These are phyloP conservation scores for Babyrousa celebensis DNA, from an alignment of 2,797 vertebrate species.

Conservation along the genomic window DNA sequence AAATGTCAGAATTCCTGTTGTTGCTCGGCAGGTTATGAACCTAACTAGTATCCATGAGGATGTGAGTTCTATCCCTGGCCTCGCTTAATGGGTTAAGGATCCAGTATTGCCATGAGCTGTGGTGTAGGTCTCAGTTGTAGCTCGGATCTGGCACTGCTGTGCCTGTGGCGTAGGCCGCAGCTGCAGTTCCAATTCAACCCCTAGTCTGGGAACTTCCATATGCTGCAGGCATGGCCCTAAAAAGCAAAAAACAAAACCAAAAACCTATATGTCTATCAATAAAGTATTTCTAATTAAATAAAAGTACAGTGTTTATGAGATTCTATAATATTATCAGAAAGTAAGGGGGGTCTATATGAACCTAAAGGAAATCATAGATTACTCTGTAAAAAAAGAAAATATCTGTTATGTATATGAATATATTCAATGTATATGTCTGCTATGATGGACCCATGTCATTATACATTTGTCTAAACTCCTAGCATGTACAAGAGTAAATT, in stretches of 20 bases:
- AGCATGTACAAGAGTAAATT: neutral
- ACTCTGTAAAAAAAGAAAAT: neutral
- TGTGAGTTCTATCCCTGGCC: too few species aligned
- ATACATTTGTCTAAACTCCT: neutral
- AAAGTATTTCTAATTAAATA: conserved; percentile 4
- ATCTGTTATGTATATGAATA: neutral
- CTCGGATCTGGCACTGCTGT: too few species aligned
- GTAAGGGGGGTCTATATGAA: neutral
- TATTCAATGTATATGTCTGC: neutral
- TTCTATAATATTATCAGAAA: neutral
- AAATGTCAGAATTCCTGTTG: neutral
- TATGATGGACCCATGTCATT: neutral
- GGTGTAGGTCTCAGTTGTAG: too few species aligned
- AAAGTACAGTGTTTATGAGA: neutral
- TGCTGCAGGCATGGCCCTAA: too few species aligned
- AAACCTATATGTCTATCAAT: neutral
- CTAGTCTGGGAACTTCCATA: too few species aligned
- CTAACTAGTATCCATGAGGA: too few species aligned
- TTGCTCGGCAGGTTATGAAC: too few species aligned
- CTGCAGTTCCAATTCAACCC: too few species aligned
- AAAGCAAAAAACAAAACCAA: neutral
- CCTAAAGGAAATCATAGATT: neutral
- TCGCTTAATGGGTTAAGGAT: too few species aligned
- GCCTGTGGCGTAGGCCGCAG: too few species aligned
- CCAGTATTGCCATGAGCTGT: too few species aligned